Evolutionary conservation across 2,888 invertebrate genomes (phyloP).

Genomic region (Cryptus viduatorius): DNA sequence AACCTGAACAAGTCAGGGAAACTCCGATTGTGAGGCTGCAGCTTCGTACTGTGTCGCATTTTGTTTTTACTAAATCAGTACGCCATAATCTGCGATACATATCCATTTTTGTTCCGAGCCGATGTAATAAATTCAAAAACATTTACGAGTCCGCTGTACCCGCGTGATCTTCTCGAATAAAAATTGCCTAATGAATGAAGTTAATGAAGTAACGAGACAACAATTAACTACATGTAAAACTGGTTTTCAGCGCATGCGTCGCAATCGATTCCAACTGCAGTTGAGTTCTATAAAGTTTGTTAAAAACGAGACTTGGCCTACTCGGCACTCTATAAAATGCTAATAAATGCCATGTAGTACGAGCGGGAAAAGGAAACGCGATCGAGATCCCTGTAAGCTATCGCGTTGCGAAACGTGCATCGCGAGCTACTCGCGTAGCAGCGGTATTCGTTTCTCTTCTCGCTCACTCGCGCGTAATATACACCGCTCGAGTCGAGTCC

Average conservation of each 20-base stretch:
- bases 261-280: neutral
- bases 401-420: slow-evolving; percentile 70
- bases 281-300: neutral
- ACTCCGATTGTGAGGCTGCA: too few species aligned
- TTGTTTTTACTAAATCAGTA: too few species aligned
- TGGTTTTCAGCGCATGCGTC: neutral
- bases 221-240: too few species aligned
- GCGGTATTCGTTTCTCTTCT: slow-evolving; percentile 31
- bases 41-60: too few species aligned
- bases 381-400: slow-evolving; percentile 42
- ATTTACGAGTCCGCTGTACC: too few species aligned
- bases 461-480: slow-evolving; percentile 66
- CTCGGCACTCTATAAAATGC: neutral
- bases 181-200: too few species aligned
- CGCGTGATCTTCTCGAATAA: too few species aligned
- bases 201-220: too few species aligned
- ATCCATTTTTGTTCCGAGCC: too few species aligned
- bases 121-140: too few species aligned
- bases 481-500: slow-evolving; percentile 57
- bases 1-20: too few species aligned
- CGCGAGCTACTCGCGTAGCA: slow-evolving; percentile 52
- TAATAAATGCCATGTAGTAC: neutral
- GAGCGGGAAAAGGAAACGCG: slow-evolving; percentile 13
- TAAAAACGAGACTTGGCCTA: slow-evolving; percentile 5
- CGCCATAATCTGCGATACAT: too few species aligned